Evolutionary conservation across 1,140 invertebrate species (phyloP).

Genomic region (Drosophila serrata): DNA sequence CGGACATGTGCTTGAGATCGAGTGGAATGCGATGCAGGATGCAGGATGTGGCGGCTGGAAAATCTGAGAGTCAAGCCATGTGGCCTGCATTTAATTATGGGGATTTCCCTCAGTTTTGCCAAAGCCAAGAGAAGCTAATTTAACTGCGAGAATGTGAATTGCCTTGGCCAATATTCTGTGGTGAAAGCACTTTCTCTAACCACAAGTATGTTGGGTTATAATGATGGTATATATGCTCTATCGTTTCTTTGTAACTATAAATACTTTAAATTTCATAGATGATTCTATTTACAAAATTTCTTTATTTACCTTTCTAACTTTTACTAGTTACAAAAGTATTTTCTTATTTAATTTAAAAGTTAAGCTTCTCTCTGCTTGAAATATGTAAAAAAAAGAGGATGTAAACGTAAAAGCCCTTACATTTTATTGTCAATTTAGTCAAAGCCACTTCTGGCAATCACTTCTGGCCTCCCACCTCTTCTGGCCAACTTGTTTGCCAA

Average conservation of each 20-base stretch:
- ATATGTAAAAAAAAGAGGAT: neutral
- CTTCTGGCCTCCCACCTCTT: neutral
- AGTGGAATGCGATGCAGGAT: slow-evolving; percentile 25
- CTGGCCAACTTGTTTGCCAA: slow-evolving; percentile 14
- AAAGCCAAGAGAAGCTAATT: slow-evolving; percentile 33
- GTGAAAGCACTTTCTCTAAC: slow-evolving; percentile 25
- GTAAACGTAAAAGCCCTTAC: neutral
- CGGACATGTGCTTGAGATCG: slow-evolving; percentile 41
- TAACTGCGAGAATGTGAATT: slow-evolving; percentile 30
- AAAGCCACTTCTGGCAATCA: slow-evolving; percentile 8
- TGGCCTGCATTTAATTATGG: slow-evolving; percentile 55
- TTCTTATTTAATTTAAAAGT: neutral
- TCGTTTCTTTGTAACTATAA: no score
- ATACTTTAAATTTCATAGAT: neutral
- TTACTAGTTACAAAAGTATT: neutral
- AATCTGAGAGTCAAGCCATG: slow-evolving; percentile 30
- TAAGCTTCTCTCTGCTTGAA: no score
- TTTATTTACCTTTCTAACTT: neutral
- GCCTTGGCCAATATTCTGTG: slow-evolving; percentile 34
- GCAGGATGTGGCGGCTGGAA: slow-evolving; percentile 1
- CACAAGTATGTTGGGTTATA: slow-evolving; percentile 11
- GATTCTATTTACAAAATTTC: neutral
- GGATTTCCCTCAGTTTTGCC: slow-evolving; percentile 14
- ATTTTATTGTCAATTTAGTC: neutral
- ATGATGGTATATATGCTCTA: neutral